Conservation (phyloP, 2,888 invertebrate species). For the Sisyra terminalis region DNA sequence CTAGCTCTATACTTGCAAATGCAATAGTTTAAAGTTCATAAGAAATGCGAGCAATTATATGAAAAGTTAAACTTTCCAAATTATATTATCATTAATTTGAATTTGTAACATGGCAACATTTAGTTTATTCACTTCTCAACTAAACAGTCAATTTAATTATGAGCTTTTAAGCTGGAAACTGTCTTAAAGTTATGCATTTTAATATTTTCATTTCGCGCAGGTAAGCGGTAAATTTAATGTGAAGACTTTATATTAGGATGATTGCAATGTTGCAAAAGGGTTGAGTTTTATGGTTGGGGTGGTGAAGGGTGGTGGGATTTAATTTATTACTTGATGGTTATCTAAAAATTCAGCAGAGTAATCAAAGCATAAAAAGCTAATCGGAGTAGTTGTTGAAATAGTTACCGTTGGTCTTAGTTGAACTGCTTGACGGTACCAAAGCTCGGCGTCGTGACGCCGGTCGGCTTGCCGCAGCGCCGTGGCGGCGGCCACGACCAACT, state of each 20-base stretch:
- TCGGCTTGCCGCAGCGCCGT: slow-evolving; percentile 72
- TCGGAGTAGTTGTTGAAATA: too few species aligned
- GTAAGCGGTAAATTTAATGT: too few species aligned
- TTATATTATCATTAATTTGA: neutral
- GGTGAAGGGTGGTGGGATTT: too few species aligned
- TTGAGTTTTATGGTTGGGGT: too few species aligned
- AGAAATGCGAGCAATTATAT: neutral
- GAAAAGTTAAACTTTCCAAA: neutral
- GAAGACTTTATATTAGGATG: too few species aligned
- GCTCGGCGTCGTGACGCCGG: slow-evolving; percentile 66
- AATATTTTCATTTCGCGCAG: neutral
- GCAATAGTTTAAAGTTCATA: neutral
- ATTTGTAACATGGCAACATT: too few species aligned
- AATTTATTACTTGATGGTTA: too few species aligned
- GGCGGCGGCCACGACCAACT: slow-evolving; percentile 74
- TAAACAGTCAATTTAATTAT: neutral
- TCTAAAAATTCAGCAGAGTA: too few species aligned
- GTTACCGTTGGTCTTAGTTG: slow-evolving; percentile 26
- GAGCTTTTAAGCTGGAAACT: neutral
- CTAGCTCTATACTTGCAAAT: neutral
- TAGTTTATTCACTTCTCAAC: too few species aligned
- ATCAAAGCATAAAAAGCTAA: too few species aligned
- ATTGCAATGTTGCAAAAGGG: too few species aligned
- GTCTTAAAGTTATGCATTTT: neutral
- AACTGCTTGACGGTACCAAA: slow-evolving; percentile 63